phyloP scores from a whole-genome alignment of 2,113 vertebrate species.

The Nymphicus hollandicus region DNA sequence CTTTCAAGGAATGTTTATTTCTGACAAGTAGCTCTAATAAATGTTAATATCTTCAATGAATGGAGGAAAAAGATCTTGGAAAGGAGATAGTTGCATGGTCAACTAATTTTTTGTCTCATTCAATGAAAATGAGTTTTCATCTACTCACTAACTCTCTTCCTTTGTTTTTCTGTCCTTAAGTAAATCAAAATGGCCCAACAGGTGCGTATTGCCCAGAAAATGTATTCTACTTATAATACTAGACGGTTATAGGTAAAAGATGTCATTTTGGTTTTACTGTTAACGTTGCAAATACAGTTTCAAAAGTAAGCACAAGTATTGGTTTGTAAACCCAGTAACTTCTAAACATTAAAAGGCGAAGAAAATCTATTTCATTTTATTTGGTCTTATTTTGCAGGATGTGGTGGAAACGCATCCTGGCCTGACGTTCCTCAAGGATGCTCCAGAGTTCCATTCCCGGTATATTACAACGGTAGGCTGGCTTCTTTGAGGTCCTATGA shows the following conservation, averaged over 20 bases:
- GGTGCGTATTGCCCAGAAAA: slow-evolving; percentile 47
- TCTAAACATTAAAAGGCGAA: not conserved
- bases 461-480: slow-evolving; percentile 94
- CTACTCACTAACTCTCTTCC: slow-evolving; percentile 53
- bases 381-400: slow-evolving; percentile 79
- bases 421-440: slow-evolving; percentile 96
- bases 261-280: not conserved
- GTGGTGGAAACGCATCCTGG: slow-evolving; percentile 97
- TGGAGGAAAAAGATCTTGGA: not conserved
- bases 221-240: not conserved
- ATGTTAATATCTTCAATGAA: not conserved
- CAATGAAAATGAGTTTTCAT: slow-evolving; percentile 33
- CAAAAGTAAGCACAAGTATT: not conserved
- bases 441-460: slow-evolving; percentile 97
- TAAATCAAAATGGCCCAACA: slow-evolving; percentile 55
- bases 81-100: slow-evolving; percentile 27
- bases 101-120: not conserved
- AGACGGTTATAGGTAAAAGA: not conserved
- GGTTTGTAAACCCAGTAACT: not conserved
- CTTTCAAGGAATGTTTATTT: not conserved
- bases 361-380: not conserved
- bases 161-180: slow-evolving; percentile 66
- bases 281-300: slow-evolving; percentile 13
- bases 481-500: not conserved
- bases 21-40: not conserved